These are phyloP conservation scores for Monochamus alternatus DNA, from an alignment of 2,888 invertebrate species.

Conservation along the genomic window DNA sequence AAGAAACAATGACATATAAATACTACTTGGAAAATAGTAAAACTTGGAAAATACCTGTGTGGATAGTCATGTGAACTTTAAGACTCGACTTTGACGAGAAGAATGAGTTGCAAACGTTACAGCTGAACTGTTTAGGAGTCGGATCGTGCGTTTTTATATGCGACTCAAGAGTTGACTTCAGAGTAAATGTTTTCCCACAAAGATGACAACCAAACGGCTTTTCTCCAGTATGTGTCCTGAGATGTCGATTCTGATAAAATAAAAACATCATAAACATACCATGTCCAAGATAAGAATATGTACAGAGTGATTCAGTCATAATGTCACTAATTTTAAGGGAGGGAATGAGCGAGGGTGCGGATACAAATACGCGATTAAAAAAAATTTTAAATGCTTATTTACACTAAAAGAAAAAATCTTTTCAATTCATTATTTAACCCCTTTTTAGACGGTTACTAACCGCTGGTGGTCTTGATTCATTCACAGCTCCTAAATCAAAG, in stretches of 20 bases:
- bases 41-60: conserved; percentile 70
- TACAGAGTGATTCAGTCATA: no score
- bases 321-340: no score
- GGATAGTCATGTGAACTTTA: conserved; percentile 79
- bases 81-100: conserved; percentile 80
- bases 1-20: conserved; percentile 13
- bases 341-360: no score
- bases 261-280: background rate
- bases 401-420: no score
- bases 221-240: conserved; percentile 80
- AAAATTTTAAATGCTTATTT: no score
- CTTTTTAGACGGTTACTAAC: no score
- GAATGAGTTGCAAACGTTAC: conserved; percentile 76
- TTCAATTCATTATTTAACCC: no score
- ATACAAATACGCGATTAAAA: no score
- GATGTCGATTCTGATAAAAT: conserved; percentile 73
- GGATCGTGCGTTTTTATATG: conserved; percentile 76
- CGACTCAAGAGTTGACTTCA: conserved; percentile 78
- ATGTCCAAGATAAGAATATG: no score
- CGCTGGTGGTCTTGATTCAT: no score
- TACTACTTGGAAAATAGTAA: no score
- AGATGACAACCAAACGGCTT: conserved; percentile 76
- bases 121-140: conserved; percentile 74
- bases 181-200: conserved; percentile 75
- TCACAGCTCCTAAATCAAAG: no score